These are phyloP conservation scores for Spermophilus dauricus DNA, from an alignment of 2,113 vertebrate species.

Conservation along the genomic window DNA sequence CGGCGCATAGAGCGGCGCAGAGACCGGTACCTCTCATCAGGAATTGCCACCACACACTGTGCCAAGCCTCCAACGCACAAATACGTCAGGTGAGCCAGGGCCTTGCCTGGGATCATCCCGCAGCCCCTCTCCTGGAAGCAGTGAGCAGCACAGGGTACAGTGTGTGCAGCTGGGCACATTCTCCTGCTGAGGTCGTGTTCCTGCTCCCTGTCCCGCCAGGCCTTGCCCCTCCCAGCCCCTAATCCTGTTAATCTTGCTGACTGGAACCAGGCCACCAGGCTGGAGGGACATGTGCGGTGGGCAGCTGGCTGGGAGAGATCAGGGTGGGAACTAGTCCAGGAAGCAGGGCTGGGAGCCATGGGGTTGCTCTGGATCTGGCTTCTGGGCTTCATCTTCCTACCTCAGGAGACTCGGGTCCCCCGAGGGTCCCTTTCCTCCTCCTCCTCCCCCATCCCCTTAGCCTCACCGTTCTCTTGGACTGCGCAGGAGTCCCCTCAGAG, in stretches of 20 bases:
- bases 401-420: not conserved
- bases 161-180: not conserved
- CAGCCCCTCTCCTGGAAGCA: not conserved
- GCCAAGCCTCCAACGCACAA: conserved; percentile 92
- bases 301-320: not conserved
- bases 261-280: not conserved
- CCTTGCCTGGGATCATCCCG: not conserved
- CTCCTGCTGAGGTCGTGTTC: not conserved
- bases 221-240: not conserved
- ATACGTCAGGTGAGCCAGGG: conserved; percentile 92
- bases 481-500: not conserved
- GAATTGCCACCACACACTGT: conserved; percentile 93
- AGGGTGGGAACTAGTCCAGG: not conserved
- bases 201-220: not conserved
- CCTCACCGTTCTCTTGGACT: not conserved
- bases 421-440: not conserved
- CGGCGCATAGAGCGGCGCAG: conserved; percentile 95
- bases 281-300: not conserved
- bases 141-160: not conserved
- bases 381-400: not conserved
- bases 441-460: rapidly evolving
- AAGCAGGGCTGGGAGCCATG: not conserved
- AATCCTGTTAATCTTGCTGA: conserved; percentile 1
- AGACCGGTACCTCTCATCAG: conserved; percentile 96
- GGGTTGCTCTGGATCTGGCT: not conserved